A percentile compares a stretch with the other conserved stretches of the same genome.
phyloP scores from a whole-genome alignment of 64 coral and sea anemone species.

The Hydrozoanthus tunicans region DNA sequence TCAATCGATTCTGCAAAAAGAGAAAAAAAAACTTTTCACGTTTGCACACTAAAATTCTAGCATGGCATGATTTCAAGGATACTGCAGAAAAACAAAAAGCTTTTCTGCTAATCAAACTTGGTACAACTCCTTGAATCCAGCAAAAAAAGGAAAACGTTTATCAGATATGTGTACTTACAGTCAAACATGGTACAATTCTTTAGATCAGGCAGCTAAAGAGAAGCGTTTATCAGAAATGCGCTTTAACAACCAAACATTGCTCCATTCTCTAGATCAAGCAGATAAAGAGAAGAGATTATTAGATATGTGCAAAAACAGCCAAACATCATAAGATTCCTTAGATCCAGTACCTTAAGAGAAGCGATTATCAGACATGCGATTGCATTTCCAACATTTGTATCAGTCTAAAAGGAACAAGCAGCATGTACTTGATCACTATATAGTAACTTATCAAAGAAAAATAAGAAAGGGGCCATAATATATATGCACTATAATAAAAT shows the following conservation, averaged over 20 bases:
- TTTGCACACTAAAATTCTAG: too few species aligned
- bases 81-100: background rate
- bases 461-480: too few species aligned
- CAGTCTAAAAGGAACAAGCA: too few species aligned
- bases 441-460: too few species aligned
- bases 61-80: background rate
- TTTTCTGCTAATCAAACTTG: background rate
- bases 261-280: background rate
- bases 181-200: conserved; percentile 14
- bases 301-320: background rate
- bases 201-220: background rate
- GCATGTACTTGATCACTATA: background rate
- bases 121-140: background rate
- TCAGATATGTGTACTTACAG: conserved; percentile 17
- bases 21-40: background rate
- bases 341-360: background rate
- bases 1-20: conserved; percentile 24
- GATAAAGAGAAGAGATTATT: conserved; percentile 14
- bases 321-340: background rate
- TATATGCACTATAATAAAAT: background rate
- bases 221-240: conserved; percentile 9
- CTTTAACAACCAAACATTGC: background rate
- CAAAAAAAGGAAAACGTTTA: background rate
- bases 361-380: too few species aligned
- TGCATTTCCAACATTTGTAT: too few species aligned